Evolutionary conservation across 2,113 vertebrate genomes (phyloP).

Genomic region (Ahaetulla prasina): DNA sequence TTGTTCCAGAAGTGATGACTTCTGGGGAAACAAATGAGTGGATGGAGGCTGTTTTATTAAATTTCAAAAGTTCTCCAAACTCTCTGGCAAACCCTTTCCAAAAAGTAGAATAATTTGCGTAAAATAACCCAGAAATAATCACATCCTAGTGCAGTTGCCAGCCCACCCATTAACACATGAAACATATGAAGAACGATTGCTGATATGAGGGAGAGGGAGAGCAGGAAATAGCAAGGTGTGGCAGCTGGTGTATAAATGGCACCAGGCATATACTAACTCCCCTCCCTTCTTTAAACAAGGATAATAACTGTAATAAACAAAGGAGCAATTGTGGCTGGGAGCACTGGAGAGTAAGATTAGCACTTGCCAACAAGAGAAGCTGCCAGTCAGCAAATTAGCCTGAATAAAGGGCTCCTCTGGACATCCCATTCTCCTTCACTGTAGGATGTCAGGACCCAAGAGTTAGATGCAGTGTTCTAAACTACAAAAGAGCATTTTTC

Average conservation of each 20-base stretch:
- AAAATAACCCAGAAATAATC: constrained; percentile 10
- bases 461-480: accelerated
- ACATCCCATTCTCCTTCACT: not conserved
- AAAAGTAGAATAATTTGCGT: not conserved
- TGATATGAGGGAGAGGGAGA: not conserved
- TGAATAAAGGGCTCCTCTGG: not conserved
- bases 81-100: not conserved
- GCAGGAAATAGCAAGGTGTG: constrained; percentile 5
- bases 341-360: constrained; percentile 7
- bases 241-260: not conserved
- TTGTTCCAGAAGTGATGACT: not conserved
- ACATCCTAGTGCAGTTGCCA: not conserved
- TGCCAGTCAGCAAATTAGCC: not conserved
- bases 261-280: not conserved
- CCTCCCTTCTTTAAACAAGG: not conserved
- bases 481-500: not conserved
- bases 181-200: constrained; percentile 1
- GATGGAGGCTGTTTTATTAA: not conserved
- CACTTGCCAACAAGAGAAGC: constrained; percentile 6
- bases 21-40: not conserved
- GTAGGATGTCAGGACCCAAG: accelerated
- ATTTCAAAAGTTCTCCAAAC: not conserved
- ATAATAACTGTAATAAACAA: constrained; percentile 30
- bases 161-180: not conserved
- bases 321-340: not conserved